phyloP scores from a whole-genome alignment of 2,888 invertebrate species.

The Galeruca laticollis region DNA sequence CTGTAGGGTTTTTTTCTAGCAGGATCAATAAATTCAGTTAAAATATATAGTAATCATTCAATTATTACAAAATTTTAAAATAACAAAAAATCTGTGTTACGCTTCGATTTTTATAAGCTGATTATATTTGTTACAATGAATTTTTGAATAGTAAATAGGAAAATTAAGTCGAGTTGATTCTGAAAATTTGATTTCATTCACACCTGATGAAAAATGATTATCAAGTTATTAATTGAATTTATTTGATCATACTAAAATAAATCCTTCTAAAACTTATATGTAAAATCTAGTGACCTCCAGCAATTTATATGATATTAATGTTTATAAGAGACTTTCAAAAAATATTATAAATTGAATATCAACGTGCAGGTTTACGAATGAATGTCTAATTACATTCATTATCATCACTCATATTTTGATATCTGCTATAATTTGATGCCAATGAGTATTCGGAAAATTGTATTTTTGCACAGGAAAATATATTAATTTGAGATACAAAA shows the following conservation, averaged over 20 bases:
- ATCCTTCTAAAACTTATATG: neutral
- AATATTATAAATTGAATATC: neutral
- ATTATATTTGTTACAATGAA: too few relatives aligned
- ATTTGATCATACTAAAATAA: neutral
- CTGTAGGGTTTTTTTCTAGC: neutral
- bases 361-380: neutral
- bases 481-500: too few relatives aligned
- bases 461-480: too few relatives aligned
- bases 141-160: too few relatives aligned
- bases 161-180: neutral
- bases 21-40: neutral
- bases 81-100: too few relatives aligned
- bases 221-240: neutral
- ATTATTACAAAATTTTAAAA: too few relatives aligned
- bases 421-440: neutral
- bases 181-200: neutral
- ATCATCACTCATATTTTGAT: neutral
- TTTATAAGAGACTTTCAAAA: neutral
- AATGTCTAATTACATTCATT: neutral
- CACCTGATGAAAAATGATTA: too few relatives aligned
- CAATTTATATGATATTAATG: neutral
- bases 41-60: neutral
- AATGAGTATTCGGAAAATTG: too few relatives aligned
- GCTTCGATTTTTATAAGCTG: too few relatives aligned
- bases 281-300: neutral